Conservation (phyloP, 2,113 vertebrate genomes). For the Pantherophis guttatus region DNA sequence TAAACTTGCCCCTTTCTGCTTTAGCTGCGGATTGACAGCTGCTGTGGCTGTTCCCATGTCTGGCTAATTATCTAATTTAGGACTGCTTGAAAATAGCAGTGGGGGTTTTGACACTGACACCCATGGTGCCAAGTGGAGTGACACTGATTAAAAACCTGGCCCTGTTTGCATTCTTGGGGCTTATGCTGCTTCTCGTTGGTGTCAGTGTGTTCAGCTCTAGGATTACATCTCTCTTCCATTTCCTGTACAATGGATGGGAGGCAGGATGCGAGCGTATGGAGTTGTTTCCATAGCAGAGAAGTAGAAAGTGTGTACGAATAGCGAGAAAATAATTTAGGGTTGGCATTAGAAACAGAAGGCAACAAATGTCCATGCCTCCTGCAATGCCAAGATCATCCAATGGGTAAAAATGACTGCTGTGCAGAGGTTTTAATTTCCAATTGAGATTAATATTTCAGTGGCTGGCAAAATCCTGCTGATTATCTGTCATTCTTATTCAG, state of each 20-base stretch:
- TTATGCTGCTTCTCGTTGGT: neutral
- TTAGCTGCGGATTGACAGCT: neutral
- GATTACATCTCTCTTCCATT: slow-evolving; percentile 70
- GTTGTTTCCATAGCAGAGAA: slow-evolving; percentile 30
- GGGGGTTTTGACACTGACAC: slow-evolving; percentile 38
- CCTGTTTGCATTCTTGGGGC: slow-evolving; percentile 39
- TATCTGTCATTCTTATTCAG: slow-evolving; percentile 3
- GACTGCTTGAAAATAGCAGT: slow-evolving; percentile 28
- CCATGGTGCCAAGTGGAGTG: slow-evolving; percentile 32
- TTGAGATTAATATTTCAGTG: neutral
- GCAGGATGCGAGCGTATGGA: neutral
- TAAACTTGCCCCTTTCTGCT: neutral
- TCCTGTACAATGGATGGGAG: slow-evolving; percentile 64
- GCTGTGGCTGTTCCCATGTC: neutral
- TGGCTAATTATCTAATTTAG: slow-evolving; percentile 35
- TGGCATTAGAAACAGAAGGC: slow-evolving; percentile 32
- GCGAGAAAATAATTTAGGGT: slow-evolving; percentile 52
- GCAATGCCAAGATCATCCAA: slow-evolving; percentile 52
- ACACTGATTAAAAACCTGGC: slow-evolving; percentile 54
- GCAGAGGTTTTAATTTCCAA: neutral
- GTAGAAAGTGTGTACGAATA: slow-evolving; percentile 43
- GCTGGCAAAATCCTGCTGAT: neutral
- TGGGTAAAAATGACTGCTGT: neutral
- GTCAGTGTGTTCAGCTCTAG: slow-evolving; percentile 35
- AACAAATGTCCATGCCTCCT: slow-evolving; percentile 5